Evolutionary conservation across 2,113 vertebrate species (phyloP).

Genomic region (Cavia aperea): DNA sequence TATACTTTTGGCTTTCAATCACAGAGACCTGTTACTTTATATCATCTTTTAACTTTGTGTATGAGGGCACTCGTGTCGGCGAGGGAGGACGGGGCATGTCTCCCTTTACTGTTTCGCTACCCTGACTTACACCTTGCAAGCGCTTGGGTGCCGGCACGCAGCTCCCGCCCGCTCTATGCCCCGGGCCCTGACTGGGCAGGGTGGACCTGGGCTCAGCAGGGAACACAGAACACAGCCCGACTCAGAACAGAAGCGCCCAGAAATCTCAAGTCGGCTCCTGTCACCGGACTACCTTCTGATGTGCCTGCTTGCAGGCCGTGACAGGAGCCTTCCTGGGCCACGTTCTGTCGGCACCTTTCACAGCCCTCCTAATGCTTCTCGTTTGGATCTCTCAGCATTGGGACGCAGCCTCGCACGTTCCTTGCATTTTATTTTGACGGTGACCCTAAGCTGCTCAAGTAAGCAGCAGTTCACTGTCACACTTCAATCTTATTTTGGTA

Average conservation of each 20-base stretch:
- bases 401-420: too few relatives aligned
- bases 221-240: background rate
- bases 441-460: background rate
- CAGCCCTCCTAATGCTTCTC: background rate
- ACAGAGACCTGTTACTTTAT: conserved; percentile 1
- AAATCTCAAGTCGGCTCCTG: background rate
- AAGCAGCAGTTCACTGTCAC: background rate
- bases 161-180: background rate
- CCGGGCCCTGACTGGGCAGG: background rate
- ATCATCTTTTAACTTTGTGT: conserved; percentile 34
- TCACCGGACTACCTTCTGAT: background rate
- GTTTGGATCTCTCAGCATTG: background rate
- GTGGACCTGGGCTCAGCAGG: background rate
- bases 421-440: background rate
- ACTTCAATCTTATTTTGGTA: background rate
- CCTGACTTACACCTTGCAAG: conserved; percentile 46
- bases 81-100: conserved; percentile 28
- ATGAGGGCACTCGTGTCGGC: conserved; percentile 6
- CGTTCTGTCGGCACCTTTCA: background rate
- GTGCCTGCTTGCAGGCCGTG: background rate
- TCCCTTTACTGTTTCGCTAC: background rate
- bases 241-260: background rate
- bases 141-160: background rate
- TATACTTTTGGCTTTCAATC: background rate
- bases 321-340: background rate